Evolutionary conservation across 2,888 invertebrate genomes (phyloP), one percentile per base, ranked within the genome.

Genomic region (Drosophila yooni): DNA sequence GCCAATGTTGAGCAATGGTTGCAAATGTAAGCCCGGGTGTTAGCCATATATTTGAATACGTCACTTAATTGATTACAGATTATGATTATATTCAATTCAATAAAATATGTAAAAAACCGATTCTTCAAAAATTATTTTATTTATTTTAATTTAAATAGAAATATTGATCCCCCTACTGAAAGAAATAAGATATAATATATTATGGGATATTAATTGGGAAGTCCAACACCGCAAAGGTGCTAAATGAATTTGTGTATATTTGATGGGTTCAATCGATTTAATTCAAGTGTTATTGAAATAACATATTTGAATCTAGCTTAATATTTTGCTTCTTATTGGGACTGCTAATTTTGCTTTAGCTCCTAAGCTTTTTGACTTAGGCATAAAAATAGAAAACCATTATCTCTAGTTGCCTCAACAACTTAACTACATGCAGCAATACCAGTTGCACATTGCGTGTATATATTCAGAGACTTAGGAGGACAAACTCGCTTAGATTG

Each of bases 1-100:
- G 90, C 57, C 70, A 36, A 15, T 10, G 40, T 67, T 77, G 66
- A 57, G 78, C 53, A 81, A 81, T 61, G 48, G 13, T 27, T 40
- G 60, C 3, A 15, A 59, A 50, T 29, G 31, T 10, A 27, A 38
- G 11, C 29, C 7, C 5, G 8, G 33, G 33, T 21, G 33, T 21
- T 50, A 50, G 21, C 21, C 43, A 25, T 15, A 46, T 46, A 46
- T 25, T 46, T 46, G 25, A 46, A 21, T 46, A 46, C 8, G 7
- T 15, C 15, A 8, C 4, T 25, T 46, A 25, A 46, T 46, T 46
- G 21, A 46, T 46, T 46, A 15, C 46, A 25, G 46, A 25, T 25
- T 25, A 13, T 25, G 46, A 46, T 15, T 46, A 25, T 8, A 15
- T 25, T 21, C 21, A 21, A 3, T 2, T 21, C 7, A 46, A 7